These are phyloP conservation scores for Aleiodes leptofemur DNA, from an alignment of 2,888 invertebrate species.

Conservation along the genomic window DNA sequence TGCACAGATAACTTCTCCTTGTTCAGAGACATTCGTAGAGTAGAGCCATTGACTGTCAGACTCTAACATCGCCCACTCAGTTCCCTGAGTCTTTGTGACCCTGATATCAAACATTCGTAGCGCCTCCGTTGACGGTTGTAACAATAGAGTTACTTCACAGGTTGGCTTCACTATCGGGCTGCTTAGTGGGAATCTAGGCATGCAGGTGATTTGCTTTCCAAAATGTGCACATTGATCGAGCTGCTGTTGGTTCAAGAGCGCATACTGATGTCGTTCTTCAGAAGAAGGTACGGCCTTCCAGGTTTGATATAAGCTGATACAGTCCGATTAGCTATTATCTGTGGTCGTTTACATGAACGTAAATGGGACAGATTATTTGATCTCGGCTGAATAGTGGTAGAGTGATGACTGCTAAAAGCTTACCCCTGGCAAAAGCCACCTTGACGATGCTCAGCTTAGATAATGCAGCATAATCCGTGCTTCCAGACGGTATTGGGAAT, in stretches of 20 bases:
- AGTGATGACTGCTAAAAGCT: neutral
- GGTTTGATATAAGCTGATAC: conserved; percentile 6
- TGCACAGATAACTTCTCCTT: too few relatives aligned
- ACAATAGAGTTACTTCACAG: conserved; percentile 2
- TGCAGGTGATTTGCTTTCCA: neutral
- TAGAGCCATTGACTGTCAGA: neutral
- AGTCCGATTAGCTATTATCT: neutral
- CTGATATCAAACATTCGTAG: conserved; percentile 1
- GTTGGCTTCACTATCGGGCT: neutral
- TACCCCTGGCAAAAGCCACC: neutral
- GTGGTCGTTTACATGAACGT: neutral
- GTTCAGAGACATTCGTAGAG: too few relatives aligned
- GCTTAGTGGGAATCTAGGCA: conserved; percentile 8
- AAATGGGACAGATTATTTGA: neutral
- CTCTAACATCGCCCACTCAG: neutral
- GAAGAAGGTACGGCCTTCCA: neutral
- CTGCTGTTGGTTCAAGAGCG: neutral
- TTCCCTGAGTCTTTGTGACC: conserved; percentile 8
- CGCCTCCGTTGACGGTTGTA: neutral
- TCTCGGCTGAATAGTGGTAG: neutral
- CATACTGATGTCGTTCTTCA: neutral
- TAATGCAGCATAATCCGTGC: neutral
- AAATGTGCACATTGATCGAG: neutral
- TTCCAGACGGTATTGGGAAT: neutral
- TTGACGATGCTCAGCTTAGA: neutral